Conservation (phyloP, 2,888 invertebrate species). For the Toxonevra muliebris region DNA sequence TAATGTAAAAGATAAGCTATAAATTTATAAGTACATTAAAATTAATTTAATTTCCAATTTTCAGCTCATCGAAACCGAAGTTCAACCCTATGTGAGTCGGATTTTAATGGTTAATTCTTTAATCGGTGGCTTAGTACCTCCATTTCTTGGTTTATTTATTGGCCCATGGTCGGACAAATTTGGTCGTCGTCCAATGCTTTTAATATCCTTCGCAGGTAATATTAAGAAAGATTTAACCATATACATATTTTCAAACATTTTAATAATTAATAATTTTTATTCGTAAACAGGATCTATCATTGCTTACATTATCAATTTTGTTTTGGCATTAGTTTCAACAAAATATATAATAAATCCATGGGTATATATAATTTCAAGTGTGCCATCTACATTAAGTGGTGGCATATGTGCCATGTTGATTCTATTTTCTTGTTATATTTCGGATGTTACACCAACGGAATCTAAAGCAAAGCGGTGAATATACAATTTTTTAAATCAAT, state of each 20-base stretch:
- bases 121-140: constrained; percentile 73
- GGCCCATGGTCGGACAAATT: constrained; percentile 85
- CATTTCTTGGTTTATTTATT: constrained; percentile 74
- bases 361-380: constrained; percentile 66
- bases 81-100: constrained; percentile 73
- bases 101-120: constrained; percentile 72
- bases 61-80: constrained; percentile 65
- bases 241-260: background rate
- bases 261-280: background rate
- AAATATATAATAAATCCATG: constrained; percentile 54
- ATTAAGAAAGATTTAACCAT: background rate
- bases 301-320: constrained; percentile 45
- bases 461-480: constrained; percentile 59
- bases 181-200: constrained; percentile 76
- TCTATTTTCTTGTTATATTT: constrained; percentile 72
- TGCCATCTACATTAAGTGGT: constrained; percentile 71
- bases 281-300: constrained; percentile 50
- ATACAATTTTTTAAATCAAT: background rate
- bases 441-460: constrained; percentile 70
- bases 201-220: constrained; percentile 71
- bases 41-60: constrained; percentile 26
- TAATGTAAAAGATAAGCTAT: too few species aligned
- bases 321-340: constrained; percentile 47
- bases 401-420: constrained; percentile 72
- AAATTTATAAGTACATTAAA: too few species aligned